These are phyloP conservation scores for Pangasius macronema DNA, from an alignment of 2,797 vertebrate genomes.

Conservation along the genomic window DNA sequence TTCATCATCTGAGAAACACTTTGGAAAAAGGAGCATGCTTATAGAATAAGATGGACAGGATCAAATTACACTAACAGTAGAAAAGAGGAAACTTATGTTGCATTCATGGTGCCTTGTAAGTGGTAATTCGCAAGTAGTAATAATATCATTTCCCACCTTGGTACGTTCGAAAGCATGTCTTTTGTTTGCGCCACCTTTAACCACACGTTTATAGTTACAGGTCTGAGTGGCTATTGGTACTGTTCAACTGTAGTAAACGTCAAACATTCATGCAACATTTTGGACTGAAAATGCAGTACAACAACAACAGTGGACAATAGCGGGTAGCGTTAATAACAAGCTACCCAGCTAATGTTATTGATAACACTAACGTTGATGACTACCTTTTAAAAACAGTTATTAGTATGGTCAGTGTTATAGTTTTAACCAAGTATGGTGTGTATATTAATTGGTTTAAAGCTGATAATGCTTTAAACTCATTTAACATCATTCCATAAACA, in stretches of 20 bases:
- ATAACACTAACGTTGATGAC: neutral
- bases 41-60: neutral
- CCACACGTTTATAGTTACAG: neutral
- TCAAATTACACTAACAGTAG: neutral
- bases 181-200: neutral
- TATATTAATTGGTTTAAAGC: neutral
- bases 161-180: neutral
- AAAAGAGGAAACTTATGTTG: neutral
- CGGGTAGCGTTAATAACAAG: neutral
- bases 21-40: slow-evolving; percentile 1
- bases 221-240: neutral
- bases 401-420: neutral
- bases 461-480: neutral
- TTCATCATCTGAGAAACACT: neutral
- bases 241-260: neutral
- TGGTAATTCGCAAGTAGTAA: neutral
- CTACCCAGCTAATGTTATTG: neutral
- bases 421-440: neutral
- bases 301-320: neutral
- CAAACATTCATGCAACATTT: neutral
- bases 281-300: neutral
- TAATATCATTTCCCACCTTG: neutral
- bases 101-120: neutral
- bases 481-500: neutral
- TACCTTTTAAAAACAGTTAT: neutral